Evolutionary conservation across 2,113 vertebrate genomes (phyloP).

Genomic region (Abramis brama): DNA sequence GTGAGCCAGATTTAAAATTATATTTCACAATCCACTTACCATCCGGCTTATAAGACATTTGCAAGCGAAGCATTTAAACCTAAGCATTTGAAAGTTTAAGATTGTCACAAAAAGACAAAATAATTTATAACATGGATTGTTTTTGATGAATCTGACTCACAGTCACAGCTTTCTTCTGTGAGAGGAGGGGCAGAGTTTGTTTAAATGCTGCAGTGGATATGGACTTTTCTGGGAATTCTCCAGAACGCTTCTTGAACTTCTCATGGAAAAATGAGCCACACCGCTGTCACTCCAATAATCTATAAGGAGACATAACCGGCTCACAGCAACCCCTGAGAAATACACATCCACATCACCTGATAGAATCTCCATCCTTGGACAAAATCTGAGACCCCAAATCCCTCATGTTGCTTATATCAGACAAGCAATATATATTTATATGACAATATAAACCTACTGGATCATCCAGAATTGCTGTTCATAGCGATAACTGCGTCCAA

Average conservation of each 20-base stretch:
- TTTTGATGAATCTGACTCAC: constrained; percentile 4
- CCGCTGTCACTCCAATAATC: constrained; percentile 13
- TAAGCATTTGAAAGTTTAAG: not conserved
- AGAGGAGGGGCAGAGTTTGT: constrained; percentile 24
- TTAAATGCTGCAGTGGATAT: constrained; percentile 44
- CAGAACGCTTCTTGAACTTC: constrained; percentile 31
- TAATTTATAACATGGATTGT: not conserved
- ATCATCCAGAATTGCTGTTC: constrained; percentile 36
- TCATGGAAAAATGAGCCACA: constrained; percentile 27
- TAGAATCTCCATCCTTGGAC: constrained; percentile 34
- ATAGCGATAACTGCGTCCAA: not conserved
- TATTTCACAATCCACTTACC: not conserved
- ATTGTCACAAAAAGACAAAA: not conserved
- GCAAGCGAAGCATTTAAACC: not conserved
- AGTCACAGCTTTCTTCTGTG: not conserved
- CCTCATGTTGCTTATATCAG: constrained; percentile 36
- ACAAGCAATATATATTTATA: constrained; percentile 20
- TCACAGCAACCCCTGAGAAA: constrained; percentile 17
- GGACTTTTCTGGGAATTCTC: constrained; percentile 40
- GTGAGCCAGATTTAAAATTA: constrained; percentile 36
- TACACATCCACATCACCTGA: constrained; percentile 27
- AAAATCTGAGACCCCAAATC: constrained; percentile 11
- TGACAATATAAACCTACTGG: constrained; percentile 30
- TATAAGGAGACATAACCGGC: constrained; percentile 20
- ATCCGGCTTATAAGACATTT: not conserved